phyloP scores from a whole-genome alignment of 2,797 vertebrate species.

The Glossophaga mutica region DNA sequence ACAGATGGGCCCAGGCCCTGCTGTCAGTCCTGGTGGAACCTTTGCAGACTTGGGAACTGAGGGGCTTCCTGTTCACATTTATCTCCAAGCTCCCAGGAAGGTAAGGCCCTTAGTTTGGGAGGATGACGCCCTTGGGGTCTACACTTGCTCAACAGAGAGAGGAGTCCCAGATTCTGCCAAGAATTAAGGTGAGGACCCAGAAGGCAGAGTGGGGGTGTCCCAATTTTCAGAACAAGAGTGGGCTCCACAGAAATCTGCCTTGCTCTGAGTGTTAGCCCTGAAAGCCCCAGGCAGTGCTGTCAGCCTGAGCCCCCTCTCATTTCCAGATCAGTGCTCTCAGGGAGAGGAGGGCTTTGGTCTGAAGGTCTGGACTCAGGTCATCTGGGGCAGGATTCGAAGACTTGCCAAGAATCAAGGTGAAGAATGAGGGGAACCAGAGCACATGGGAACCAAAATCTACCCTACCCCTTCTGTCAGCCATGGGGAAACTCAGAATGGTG shows the following conservation, averaged over 20 bases:
- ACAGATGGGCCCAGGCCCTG: not conserved
- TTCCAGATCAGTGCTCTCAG: not conserved
- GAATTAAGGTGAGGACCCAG: not conserved
- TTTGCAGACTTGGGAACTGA: too few species aligned
- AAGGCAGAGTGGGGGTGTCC: too few species aligned
- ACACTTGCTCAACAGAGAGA: not conserved
- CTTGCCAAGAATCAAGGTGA: not conserved
- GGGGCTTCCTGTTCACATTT: not conserved
- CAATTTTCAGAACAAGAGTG: not conserved
- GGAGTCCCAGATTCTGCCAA: not conserved
- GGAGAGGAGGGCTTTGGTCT: not conserved
- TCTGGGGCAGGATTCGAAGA: too few species aligned
- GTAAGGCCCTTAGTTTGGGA: not conserved
- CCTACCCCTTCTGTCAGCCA: not conserved
- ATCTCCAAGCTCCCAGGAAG: not conserved
- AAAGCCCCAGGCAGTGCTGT: not conserved
- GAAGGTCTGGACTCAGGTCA: not conserved
- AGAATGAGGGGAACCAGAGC: not conserved
- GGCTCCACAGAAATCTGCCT: not conserved
- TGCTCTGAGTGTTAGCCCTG: too few species aligned
- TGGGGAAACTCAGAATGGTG: not conserved
- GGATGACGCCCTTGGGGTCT: accelerated
- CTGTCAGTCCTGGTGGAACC: not conserved
- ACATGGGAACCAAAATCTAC: not conserved
- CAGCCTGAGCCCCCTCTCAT: not conserved